phyloP scores from a whole-genome alignment of 2,113 vertebrate species.

The Puffinus mauretanicus region DNA sequence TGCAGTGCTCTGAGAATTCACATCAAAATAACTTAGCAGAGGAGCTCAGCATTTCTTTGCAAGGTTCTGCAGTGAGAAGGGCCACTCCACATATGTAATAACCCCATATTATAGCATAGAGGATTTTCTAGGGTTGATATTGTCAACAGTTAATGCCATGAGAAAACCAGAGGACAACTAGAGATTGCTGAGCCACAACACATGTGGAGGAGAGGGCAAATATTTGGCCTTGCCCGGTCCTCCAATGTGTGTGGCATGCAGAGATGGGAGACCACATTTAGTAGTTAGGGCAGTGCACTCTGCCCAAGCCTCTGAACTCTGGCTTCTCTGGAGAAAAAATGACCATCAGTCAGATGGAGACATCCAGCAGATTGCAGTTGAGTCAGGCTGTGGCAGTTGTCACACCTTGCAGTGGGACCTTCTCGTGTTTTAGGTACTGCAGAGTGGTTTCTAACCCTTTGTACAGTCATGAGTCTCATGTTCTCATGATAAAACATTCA shows the following conservation, averaged over 20 bases:
- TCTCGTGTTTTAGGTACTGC: not conserved
- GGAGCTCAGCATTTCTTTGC: not conserved
- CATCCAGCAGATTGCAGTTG: not conserved
- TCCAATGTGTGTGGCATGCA: not conserved
- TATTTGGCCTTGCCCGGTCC: not conserved
- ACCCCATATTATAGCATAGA: not conserved
- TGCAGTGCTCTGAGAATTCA: not conserved
- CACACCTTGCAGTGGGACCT: not conserved
- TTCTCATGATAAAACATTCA: not conserved
- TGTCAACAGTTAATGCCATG: not conserved
- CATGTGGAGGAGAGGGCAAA: not conserved
- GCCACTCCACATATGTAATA: not conserved
- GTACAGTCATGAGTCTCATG: not conserved
- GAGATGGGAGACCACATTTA: not conserved
- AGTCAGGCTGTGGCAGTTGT: not conserved
- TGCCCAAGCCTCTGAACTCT: not conserved
- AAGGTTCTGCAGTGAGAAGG: not conserved
- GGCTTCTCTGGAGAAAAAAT: not conserved
- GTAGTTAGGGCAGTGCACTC: not conserved
- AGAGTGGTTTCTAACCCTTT: not conserved
- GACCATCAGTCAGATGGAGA: not conserved
- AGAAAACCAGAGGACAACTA: not conserved
- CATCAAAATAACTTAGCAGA: not conserved
- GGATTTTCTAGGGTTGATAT: not conserved
- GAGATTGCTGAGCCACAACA: not conserved